Percentiles rank a stretch among this genome's conserved stretches.
Evolutionary conservation across 2,113 vertebrate genomes (phyloP).

Genomic region (Spea bombifrons): DNA sequence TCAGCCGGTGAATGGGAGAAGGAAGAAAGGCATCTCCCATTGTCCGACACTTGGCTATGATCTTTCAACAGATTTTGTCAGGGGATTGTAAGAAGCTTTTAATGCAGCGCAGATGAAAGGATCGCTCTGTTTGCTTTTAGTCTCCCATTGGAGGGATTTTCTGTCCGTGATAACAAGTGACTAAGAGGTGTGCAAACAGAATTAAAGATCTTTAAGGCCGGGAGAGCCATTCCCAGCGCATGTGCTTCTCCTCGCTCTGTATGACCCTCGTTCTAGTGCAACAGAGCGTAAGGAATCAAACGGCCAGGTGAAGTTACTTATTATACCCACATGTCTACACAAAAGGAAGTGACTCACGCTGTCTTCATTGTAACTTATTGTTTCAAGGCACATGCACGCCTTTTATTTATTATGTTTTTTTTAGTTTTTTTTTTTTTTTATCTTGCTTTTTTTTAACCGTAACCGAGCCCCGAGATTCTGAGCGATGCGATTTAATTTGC

Average conservation of each 20-base stretch:
- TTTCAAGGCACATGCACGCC: too few relatives aligned
- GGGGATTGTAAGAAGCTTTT: constrained; percentile 33
- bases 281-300: neutral
- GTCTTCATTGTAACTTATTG: neutral
- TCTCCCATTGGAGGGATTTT: constrained; percentile 33
- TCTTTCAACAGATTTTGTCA: constrained; percentile 44
- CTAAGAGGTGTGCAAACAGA: constrained; percentile 36
- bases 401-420: too few relatives aligned
- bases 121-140: constrained; percentile 26
- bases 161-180: constrained; percentile 33
- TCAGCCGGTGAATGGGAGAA: constrained; percentile 32
- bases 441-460: too few relatives aligned
- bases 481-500: too few relatives aligned
- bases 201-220: constrained; percentile 4
- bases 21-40: constrained; percentile 25
- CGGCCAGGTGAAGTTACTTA: neutral
- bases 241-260: neutral
- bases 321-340: neutral
- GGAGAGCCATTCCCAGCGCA: neutral
- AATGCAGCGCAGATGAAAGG: constrained; percentile 35
- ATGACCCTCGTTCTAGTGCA: too few relatives aligned
- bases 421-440: too few relatives aligned
- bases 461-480: too few relatives aligned
- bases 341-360: neutral
- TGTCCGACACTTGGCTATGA: constrained; percentile 38